Base-by-base conservation (phyloP, 2,113 vertebrate genomes). In the Athene cunicularia region DNA sequence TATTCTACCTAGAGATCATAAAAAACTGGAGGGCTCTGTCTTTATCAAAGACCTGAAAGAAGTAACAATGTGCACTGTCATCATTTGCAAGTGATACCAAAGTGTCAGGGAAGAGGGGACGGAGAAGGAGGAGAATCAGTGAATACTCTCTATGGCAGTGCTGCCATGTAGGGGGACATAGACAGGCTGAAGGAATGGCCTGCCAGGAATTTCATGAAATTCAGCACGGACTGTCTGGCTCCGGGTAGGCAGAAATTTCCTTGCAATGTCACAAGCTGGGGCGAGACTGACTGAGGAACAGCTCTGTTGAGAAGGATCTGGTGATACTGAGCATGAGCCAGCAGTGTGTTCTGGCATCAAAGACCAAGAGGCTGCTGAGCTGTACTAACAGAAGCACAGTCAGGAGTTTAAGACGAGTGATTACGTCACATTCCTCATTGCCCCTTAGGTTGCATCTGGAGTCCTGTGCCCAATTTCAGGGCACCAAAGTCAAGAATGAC, bases 101-200 rank as follows among this genome's bases (percentile, higher is more conserved):
- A 64, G 12, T 59, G n/a, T 7, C 17, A 79, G 12, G 10, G 6
- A 19, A 79, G 58, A 37, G 33, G 4, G 2, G 22, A 70, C 62
- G 26, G 18, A 35, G 43, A 47, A 77, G 21, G 9, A 73, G 14
- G 2, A 4, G 8, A 66, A 28, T 2, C 12, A 55, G 27, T 39
- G 39, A n/a, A 21, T 59, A 27, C 3, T 28, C 8, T 35, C 20
- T 55, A 1, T 32, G 13, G 2, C 9, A 60, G 17, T 11, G 30
- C 7, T 79, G 7, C 11, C 2, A 0, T 13, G 26, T 26, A 26
- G 55, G 7, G 14, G 5, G 14, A 28, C 24, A 16, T 30, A 3
- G 26, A 14, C 23, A 28, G 7, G 1, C 5, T 53, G 23, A 63
- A 75, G 20, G 10, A 64, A 58, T 18, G 14, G 5, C 10, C 16